Percentiles rank a stretch among this genome's conserved stretches.
phyloP scores from a whole-genome alignment of 2,797 vertebrate genomes.

The Columba guinea region DNA sequence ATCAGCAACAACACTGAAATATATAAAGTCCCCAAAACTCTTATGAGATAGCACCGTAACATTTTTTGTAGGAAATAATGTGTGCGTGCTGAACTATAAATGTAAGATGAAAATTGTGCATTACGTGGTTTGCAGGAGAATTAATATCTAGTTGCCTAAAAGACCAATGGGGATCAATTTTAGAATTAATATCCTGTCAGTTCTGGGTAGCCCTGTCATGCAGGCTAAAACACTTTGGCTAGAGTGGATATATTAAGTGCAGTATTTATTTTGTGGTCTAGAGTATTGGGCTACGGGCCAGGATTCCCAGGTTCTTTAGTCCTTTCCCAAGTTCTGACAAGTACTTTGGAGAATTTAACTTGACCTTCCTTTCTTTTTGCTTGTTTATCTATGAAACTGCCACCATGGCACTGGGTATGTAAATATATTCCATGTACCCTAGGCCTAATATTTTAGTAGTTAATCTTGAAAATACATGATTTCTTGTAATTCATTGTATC shows the following conservation, averaged over 20 bases:
- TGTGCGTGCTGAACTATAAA: background rate
- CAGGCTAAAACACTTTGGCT: background rate
- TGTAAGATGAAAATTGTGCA: background rate
- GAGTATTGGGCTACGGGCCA: background rate
- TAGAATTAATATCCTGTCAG: conserved; percentile 49
- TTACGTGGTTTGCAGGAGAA: background rate
- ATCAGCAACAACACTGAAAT: fast-evolving
- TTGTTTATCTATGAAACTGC: background rate
- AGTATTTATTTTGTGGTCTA: conserved; percentile 38
- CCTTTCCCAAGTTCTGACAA: conserved; percentile 8
- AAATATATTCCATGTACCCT: background rate
- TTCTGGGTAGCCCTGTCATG: background rate
- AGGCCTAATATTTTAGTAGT: background rate
- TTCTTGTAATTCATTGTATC: background rate
- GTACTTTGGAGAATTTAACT: background rate
- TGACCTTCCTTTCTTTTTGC: background rate
- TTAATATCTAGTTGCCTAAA: background rate
- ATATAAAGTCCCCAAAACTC: fast-evolving
- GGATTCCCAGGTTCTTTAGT: background rate
- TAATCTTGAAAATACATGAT: background rate
- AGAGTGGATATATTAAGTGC: background rate
- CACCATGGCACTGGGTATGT: background rate
- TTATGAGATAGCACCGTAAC: background rate
- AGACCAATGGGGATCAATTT: conserved; percentile 7
- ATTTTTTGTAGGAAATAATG: background rate